Evolutionary conservation across 2,888 invertebrate species (phyloP), one percentile per base, ranked within the genome.

Genomic region (Perithous albicinctus): DNA sequence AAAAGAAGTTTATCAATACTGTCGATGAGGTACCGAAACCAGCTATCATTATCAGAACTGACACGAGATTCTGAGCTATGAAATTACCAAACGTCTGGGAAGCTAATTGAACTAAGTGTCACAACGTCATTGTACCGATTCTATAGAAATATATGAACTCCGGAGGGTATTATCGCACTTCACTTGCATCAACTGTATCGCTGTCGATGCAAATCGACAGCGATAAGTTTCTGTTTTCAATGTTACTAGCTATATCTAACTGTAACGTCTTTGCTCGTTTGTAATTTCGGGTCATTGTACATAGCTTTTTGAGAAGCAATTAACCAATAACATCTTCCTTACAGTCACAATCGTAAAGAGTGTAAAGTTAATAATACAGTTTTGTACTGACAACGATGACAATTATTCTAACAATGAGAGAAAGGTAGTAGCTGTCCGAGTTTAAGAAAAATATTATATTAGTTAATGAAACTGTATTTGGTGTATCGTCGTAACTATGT

Each of bases 241-340:
- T 43, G 43, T 43, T 43, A 43, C 43, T 43, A 43, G 43, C 12
- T 43, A 43, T 43, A 43, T 43, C 7, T 43, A 43, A 43, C 43
- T 43, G n/a, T 10, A 43, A 43, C 10, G 43, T 43, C n/a, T 43
- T n/a, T 10, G 43, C 10, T 43, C 10, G 43, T 43, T 43, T 43
- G 43, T 43, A 43, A 43, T 43, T 43, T 43, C 43, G 43, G 43
- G 43, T 43, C 43, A 43, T 43, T 43, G 43, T 43, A 43, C 43
- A 43, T 43, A 43, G 43, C 43, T 43, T 43, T 6, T 43, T 43
- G n/a, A 43, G 43, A 43, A 43, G 43, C n/a, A 43, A 43, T 43
- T 43, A 43, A 43, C 43, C 43, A 43, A n/a, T 43, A 43, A 43
- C 43, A 43, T 43, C n/a, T 43, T 43, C 43, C 43, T 43, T 43